Percentiles rank a stretch among this genome's conserved stretches.
phyloP scores from a whole-genome alignment of 1,140 invertebrate species.

The Bradynema listronoti region DNA sequence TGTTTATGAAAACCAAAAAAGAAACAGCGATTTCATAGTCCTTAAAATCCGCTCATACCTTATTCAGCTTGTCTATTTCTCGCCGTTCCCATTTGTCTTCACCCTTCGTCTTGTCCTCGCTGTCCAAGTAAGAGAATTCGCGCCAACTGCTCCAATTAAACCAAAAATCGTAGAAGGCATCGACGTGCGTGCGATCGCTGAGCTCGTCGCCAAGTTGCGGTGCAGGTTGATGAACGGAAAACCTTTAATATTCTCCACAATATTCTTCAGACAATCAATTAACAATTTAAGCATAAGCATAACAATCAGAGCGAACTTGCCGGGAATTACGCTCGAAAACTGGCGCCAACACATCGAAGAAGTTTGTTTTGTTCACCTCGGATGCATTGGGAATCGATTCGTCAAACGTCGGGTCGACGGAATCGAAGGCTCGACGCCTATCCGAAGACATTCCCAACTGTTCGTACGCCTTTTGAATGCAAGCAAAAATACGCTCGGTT shows the following conservation, averaged over 20 bases:
- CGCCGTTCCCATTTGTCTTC: constrained; percentile 85
- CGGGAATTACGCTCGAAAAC: constrained; percentile 74
- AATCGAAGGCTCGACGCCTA: constrained; percentile 83
- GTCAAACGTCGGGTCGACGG: constrained; percentile 84
- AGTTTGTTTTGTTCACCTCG: constrained; percentile 65
- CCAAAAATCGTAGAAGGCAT: constrained; percentile 65
- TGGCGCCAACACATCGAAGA: constrained; percentile 73
- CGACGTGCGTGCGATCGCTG: constrained; percentile 61
- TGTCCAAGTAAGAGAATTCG: constrained; percentile 96
- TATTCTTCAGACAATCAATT: not conserved
- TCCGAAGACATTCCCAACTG: constrained; percentile 70
- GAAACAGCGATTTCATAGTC: too few relatives aligned
- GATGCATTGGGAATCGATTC: constrained; percentile 71
- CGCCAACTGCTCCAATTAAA: constrained; percentile 97
- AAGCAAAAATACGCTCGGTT: constrained; percentile 86
- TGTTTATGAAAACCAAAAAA: too few relatives aligned
- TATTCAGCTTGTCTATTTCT: constrained; percentile 97
- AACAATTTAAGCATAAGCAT: too few relatives aligned
- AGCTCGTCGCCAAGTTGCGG: constrained; percentile 75
- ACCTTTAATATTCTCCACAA: constrained; percentile 62
- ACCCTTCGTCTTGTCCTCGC: constrained; percentile 95
- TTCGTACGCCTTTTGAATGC: constrained; percentile 95
- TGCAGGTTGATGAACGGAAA: constrained; percentile 80
- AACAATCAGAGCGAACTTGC: too few relatives aligned
- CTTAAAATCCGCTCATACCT: too few relatives aligned